Base-by-base conservation (phyloP, 2,113 vertebrate genomes). In the Scophthalmus maximus region DNA sequence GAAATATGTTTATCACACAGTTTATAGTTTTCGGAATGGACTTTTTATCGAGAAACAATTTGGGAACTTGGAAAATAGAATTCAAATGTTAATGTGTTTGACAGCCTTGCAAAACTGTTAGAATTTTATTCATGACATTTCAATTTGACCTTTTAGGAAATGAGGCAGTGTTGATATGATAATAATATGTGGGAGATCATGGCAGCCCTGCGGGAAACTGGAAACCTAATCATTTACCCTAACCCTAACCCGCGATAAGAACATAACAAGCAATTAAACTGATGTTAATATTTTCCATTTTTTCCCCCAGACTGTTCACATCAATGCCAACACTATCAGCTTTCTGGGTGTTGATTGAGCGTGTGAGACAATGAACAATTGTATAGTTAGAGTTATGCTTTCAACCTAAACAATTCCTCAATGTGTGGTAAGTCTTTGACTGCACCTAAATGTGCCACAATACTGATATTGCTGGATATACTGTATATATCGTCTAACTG, bases 381-480 rank as follows among this genome's bases (percentile, higher is more conserved):
- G 32, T n/a, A 17, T 14, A 29, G 0, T 26, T 23, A 1, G 8
- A 23, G 8, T 42, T 10, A 61, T 36, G 7, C 42, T 46, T 58
- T 30, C 4, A 60, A 51, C 18, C 55, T 55, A 36, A 52, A 65
- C 22, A 47, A n/a, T n/a, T n/a, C n/a, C n/a, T n/a, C n/a, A n/a
- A 60, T n/a, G 50, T 15, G 27, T 40, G 34, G 11, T 47, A 76
- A 25, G 17, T 55, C 25, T 67, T 14, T 46, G 32, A 0, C 36
- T 34, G 17, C 40, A 26, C 10, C 20, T 8, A 32, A 8, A 4
- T 32, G 30, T 4, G 30, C 30, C 30, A 32, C 30, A 27, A 44
- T 27, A 17, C 47, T 73, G 49, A 69, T 61, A 67, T 51, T 57
- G 50, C 22, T 62, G 42, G 22, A 57, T 52, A 50, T 55, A 50